Evolutionary conservation across 2,113 vertebrate genomes (phyloP).

Genomic region (Austrofundulus limnaeus): DNA sequence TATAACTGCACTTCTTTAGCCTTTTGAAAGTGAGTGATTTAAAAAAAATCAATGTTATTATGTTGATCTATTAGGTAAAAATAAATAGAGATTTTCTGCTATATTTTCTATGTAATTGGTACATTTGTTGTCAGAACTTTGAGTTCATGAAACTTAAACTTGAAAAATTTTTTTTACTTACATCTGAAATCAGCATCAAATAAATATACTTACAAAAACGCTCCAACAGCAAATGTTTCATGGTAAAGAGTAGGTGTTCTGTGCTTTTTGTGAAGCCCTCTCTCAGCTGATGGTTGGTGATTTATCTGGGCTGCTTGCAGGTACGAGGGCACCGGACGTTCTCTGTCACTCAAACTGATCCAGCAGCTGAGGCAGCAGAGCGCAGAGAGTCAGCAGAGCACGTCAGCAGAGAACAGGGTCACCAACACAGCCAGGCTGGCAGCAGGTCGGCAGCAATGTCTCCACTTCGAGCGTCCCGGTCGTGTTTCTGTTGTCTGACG

Average conservation of each 20-base stretch:
- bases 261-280: background rate
- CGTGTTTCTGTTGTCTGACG: background rate
- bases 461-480: background rate
- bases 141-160: too few relatives aligned
- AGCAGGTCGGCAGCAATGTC: conserved; percentile 78
- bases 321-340: conserved; percentile 95
- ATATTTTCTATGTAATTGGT: background rate
- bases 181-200: background rate
- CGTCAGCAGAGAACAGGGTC: conserved; percentile 89
- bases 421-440: conserved; percentile 83
- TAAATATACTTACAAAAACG: too few relatives aligned
- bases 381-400: conserved; percentile 85
- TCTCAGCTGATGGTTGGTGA: background rate
- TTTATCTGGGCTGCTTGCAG: conserved; percentile 61
- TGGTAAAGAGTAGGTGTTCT: background rate
- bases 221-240: background rate
- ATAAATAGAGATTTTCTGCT: too few relatives aligned
- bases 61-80: too few relatives aligned
- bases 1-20: too few relatives aligned
- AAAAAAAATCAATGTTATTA: too few relatives aligned
- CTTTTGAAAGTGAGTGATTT: too few relatives aligned
- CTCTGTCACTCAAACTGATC: conserved; percentile 94
- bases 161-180: too few relatives aligned
- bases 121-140: background rate
- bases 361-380: conserved; percentile 96